phyloP scores from a whole-genome alignment of 2,113 vertebrate species.

The Apteryx owenii region DNA sequence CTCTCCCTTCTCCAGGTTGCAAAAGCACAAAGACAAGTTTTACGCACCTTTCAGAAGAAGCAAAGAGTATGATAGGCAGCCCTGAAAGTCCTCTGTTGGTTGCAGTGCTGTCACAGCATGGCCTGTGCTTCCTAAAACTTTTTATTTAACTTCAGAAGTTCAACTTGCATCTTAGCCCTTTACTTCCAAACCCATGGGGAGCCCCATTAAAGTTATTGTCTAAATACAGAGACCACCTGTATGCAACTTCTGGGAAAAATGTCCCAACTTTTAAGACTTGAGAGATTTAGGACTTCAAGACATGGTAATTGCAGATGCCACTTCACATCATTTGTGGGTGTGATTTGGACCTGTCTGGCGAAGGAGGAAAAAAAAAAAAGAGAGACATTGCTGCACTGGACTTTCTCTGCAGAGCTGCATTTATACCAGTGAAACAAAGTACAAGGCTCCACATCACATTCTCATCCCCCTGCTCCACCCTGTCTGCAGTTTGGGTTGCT shows the following conservation, averaged over 20 bases:
- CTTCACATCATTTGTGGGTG: not conserved
- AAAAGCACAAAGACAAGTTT: not conserved
- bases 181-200: not conserved
- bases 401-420: not conserved
- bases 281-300: not conserved
- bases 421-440: not conserved
- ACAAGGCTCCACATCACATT: not conserved
- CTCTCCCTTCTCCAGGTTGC: not conserved
- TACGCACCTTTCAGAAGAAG: not conserved
- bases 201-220: not conserved
- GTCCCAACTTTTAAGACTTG: not conserved
- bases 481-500: not conserved
- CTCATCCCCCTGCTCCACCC: not conserved
- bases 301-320: not conserved
- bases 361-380: not conserved
- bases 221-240: not conserved
- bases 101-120: not conserved
- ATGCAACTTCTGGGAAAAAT: not conserved
- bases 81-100: not conserved
- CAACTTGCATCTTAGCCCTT: not conserved
- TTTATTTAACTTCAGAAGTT: not conserved
- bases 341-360: not conserved
- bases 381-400: too few relatives aligned
- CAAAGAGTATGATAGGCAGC: not conserved
- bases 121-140: not conserved